Conservation (phyloP, 2,113 vertebrate genomes). For the Chionis minor region DNA sequence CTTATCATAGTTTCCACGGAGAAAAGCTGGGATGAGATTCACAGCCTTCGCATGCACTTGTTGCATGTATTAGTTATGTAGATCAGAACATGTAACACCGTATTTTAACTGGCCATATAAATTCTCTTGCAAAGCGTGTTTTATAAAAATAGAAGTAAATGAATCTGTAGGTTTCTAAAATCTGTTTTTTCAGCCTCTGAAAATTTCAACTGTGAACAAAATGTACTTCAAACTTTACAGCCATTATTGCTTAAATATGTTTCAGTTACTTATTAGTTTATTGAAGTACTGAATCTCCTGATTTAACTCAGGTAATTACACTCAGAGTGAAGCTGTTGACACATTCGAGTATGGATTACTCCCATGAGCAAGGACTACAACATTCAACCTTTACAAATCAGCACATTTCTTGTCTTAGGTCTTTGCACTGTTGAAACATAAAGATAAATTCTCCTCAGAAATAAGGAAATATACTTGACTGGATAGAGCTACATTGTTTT, state of each 20-base stretch:
- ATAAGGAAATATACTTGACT: not conserved
- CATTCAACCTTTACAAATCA: not conserved
- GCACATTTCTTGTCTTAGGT: not conserved
- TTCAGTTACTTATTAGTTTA: not conserved
- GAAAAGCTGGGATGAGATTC: not conserved
- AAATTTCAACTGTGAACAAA: not conserved
- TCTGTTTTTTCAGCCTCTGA: not conserved
- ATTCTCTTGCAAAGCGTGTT: not conserved
- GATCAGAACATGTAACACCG: not conserved
- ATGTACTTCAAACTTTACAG: not conserved
- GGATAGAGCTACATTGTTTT: conserved; percentile 1
- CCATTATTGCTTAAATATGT: not conserved
- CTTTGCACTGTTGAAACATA: not conserved
- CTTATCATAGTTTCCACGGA: not conserved
- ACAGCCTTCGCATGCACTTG: not conserved
- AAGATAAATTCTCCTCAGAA: conserved; percentile 13
- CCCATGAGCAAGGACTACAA: not conserved
- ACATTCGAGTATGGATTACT: not conserved
- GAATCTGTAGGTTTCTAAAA: not conserved
- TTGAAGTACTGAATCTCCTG: not conserved
- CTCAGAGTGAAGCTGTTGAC: not conserved
- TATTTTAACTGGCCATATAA: not conserved
- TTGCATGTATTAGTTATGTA: not conserved
- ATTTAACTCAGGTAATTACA: not conserved
- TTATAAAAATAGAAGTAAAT: not conserved